Percentiles rank a stretch among this genome's conserved stretches.
phyloP scores from a whole-genome alignment of 1,140 invertebrate genomes.

The Callitettix versicolor region DNA sequence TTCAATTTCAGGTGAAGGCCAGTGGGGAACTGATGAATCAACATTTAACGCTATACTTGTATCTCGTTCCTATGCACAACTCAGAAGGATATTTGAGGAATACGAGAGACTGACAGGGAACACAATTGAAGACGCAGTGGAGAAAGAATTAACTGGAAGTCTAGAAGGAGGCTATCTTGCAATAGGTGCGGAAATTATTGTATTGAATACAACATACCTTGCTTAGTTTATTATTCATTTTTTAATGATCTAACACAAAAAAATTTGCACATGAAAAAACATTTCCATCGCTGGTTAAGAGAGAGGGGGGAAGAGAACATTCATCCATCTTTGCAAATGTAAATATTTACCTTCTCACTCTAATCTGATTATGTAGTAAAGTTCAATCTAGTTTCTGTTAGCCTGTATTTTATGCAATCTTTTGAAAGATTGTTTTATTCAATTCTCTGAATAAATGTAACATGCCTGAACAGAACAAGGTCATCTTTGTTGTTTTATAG shows the following conservation, averaged over 20 bases:
- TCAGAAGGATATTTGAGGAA: constrained; percentile 59
- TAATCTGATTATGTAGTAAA: too few relatives aligned
- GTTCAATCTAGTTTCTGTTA: too few relatives aligned
- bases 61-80: constrained; percentile 46
- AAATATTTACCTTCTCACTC: too few relatives aligned
- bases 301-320: background rate
- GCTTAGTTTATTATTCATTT: background rate
- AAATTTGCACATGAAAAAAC: background rate
- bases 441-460: too few relatives aligned
- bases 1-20: constrained; percentile 35
- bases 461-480: too few relatives aligned
- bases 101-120: constrained; percentile 65
- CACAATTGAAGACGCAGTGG: constrained; percentile 76
- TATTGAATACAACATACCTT: constrained; percentile 18
- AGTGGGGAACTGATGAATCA: constrained; percentile 58
- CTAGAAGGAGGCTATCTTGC: constrained; percentile 75
- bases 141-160: constrained; percentile 77
- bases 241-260: background rate
- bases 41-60: constrained; percentile 54
- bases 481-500: too few relatives aligned
- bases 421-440: too few relatives aligned
- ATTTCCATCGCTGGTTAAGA: background rate
- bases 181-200: constrained; percentile 54
- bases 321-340: background rate
- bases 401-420: too few relatives aligned